A percentile compares a stretch with the other conserved stretches of the same genome.
Evolutionary conservation across 1,140 invertebrate genomes (phyloP).

Genomic region (Contarinia nasturtii): DNA sequence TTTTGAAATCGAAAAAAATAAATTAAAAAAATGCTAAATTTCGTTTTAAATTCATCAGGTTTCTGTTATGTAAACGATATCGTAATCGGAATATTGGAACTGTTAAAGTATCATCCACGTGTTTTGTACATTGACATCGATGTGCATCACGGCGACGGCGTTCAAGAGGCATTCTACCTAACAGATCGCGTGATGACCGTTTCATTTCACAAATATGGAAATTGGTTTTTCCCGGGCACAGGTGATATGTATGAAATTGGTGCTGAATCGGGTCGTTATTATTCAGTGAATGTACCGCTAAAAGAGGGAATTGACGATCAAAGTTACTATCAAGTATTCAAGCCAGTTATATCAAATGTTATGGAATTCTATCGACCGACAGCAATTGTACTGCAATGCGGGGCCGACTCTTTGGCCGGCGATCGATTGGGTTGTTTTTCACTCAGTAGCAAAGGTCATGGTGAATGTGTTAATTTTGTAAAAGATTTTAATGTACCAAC

Average conservation of each 20-base stretch:
- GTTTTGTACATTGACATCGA: constrained; percentile 99
- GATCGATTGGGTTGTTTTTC: constrained; percentile 58
- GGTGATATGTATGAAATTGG: constrained; percentile 98
- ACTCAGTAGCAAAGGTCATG: constrained; percentile 51
- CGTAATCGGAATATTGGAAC: constrained; percentile 91
- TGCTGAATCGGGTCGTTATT: constrained; percentile 79
- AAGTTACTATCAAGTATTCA: constrained; percentile 80
- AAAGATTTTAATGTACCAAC: constrained; percentile 85
- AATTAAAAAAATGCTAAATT: background rate
- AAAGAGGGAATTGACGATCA: constrained; percentile 93
- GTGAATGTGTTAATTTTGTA: constrained; percentile 93
- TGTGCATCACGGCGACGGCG: constrained; percentile 98
- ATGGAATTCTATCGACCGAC: constrained; percentile 95
- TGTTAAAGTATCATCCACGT: constrained; percentile 85
- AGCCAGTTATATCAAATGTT: constrained; percentile 81
- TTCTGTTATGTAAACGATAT: constrained; percentile 68
- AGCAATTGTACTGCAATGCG: constrained; percentile 94
- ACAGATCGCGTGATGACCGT: constrained; percentile 99
- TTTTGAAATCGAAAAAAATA: background rate
- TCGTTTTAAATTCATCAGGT: constrained; percentile 1
- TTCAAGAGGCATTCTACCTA: constrained; percentile 97
- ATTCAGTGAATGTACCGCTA: constrained; percentile 91
- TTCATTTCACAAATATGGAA: constrained; percentile 97
- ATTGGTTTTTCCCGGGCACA: constrained; percentile 95
- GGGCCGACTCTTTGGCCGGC: constrained; percentile 90